These are phyloP conservation scores for Uloborus diversus DNA, from an alignment of 1,140 invertebrate species.

Conservation along the genomic window DNA sequence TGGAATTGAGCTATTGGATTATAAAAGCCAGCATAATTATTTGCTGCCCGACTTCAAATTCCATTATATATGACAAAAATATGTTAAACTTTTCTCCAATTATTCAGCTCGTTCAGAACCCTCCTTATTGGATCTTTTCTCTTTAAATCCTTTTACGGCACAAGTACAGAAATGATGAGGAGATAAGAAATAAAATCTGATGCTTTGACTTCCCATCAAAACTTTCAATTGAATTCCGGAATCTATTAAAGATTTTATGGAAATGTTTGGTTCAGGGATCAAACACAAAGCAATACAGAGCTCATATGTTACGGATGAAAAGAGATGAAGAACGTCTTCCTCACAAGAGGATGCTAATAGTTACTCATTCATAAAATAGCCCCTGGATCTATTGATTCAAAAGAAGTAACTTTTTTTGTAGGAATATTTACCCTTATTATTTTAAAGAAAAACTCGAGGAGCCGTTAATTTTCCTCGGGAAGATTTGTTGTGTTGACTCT, in stretches of 20 bases:
- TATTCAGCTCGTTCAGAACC: not conserved
- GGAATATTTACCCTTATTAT: not conserved
- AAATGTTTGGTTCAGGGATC: not conserved
- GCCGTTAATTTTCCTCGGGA: not conserved
- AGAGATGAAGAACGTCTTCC: not conserved
- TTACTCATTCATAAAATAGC: not conserved
- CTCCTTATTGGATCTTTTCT: conserved; percentile 11
- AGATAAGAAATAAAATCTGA: conserved; percentile 7
- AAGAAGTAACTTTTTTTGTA: not conserved
- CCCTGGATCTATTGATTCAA: not conserved
- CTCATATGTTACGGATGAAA: not conserved
- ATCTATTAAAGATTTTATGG: conserved; percentile 32
- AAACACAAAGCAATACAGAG: not conserved
- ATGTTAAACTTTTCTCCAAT: conserved; percentile 15
- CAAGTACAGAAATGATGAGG: conserved; percentile 4
- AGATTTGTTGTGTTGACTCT: too few relatives aligned
- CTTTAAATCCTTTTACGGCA: not conserved
- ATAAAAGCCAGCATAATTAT: conserved; percentile 21
- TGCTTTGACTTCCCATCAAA: not conserved
- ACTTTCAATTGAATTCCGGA: conserved; percentile 19
- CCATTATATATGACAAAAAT: conserved; percentile 18
- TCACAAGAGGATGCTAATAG: not conserved
- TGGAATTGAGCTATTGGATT: not conserved
- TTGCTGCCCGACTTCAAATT: conserved; percentile 8
- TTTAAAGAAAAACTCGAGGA: not conserved